Evolutionary conservation across 2,113 vertebrate species (phyloP).

Genomic region (Ammospiza caudacuta): DNA sequence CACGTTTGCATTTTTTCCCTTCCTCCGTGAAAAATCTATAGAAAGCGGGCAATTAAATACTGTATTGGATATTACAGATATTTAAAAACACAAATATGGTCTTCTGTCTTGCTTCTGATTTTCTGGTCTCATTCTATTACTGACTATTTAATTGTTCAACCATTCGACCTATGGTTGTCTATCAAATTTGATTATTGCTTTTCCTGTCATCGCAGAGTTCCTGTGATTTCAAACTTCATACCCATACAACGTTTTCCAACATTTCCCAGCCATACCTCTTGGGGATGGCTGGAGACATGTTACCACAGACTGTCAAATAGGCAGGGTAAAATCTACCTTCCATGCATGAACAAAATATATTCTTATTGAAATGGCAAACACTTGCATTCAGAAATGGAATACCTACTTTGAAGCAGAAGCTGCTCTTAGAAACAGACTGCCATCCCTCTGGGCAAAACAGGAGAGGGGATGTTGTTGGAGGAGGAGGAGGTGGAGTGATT

Average conservation of each 20-base stretch:
- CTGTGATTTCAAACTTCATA: not conserved
- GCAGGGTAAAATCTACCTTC: not conserved
- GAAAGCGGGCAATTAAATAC: not conserved
- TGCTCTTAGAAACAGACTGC: constrained; percentile 59
- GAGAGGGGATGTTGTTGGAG: constrained; percentile 70
- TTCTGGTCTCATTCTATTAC: not conserved
- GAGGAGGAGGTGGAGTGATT: constrained; percentile 74
- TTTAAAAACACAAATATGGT: not conserved
- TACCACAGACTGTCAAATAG: not conserved
- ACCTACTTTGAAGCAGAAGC: constrained; percentile 84
- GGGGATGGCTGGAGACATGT: not conserved
- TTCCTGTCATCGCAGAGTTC: not conserved
- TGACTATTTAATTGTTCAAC: not conserved
- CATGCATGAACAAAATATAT: accelerated
- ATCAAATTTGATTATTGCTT: not conserved
- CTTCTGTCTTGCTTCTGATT: not conserved
- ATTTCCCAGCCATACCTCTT: not conserved
- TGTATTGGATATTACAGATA: not conserved
- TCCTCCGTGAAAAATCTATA: constrained; percentile 67
- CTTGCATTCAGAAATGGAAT: not conserved
- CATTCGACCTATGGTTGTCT: not conserved
- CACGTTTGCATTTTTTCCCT: constrained; percentile 81
- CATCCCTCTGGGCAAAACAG: constrained; percentile 80
- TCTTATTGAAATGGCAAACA: not conserved
- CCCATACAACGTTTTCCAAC: not conserved